phyloP scores from a whole-genome alignment of 2,888 invertebrate species.

The Tinea semifulvella region DNA sequence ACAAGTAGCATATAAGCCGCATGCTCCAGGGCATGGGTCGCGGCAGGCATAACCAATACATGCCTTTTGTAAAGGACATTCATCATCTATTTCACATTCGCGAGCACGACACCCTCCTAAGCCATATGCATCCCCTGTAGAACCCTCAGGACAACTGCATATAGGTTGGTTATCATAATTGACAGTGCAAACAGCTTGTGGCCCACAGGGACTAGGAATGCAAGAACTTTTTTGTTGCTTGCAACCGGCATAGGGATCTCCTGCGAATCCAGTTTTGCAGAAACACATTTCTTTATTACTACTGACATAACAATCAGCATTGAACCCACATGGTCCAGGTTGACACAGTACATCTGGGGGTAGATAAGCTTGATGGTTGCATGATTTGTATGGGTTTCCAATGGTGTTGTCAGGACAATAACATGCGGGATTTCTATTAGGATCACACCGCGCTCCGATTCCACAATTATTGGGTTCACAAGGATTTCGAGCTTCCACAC shows the following conservation, averaged over 20 bases:
- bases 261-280: conserved; percentile 77
- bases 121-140: conserved; percentile 80
- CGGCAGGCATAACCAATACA: conserved; percentile 83
- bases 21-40: conserved; percentile 84
- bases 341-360: conserved; percentile 73
- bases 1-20: conserved; percentile 79
- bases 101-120: conserved; percentile 77
- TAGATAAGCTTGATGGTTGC: conserved; percentile 65
- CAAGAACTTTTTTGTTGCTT: conserved; percentile 76
- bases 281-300: conserved; percentile 86
- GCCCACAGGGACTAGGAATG: conserved; percentile 82
- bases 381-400: conserved; percentile 85
- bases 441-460: conserved; percentile 80
- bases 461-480: conserved; percentile 88
- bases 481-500: conserved; percentile 79
- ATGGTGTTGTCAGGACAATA: conserved; percentile 84
- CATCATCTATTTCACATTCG: conserved; percentile 82
- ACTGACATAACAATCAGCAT: conserved; percentile 85
- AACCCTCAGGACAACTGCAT: conserved; percentile 78
- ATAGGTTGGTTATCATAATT: conserved; percentile 74
- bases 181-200: conserved; percentile 76
- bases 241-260: conserved; percentile 84
- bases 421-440: conserved; percentile 80
- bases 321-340: conserved; percentile 84
- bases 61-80: conserved; percentile 76